Percentiles rank a stretch among this genome's conserved stretches.
phyloP scores from a whole-genome alignment of 2,797 vertebrate genomes.

The Scleropages formosus region DNA sequence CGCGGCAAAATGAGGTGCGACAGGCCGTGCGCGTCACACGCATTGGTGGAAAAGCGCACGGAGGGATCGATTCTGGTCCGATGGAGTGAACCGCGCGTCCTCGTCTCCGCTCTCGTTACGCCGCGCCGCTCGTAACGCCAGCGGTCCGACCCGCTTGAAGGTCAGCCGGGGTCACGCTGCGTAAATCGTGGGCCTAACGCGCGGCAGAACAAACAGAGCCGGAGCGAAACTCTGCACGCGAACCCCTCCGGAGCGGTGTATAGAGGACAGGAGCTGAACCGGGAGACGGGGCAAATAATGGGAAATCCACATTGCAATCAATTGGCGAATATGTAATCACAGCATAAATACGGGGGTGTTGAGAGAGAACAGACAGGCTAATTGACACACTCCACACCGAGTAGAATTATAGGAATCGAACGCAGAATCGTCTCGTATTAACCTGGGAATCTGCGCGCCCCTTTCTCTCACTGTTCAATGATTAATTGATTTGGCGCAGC shows the following conservation, averaged over 20 bases:
- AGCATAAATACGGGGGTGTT: neutral
- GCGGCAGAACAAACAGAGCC: no score
- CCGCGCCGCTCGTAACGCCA: neutral
- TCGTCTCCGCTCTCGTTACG: neutral
- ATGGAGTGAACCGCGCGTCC: neutral
- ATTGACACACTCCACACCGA: neutral
- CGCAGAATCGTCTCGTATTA: conserved; percentile 5
- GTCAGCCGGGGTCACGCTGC: conserved; percentile 11
- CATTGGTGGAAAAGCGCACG: neutral
- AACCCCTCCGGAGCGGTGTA: no score
- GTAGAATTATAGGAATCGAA: conserved; percentile 4
- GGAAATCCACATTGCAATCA: no score
- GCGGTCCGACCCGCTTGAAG: neutral
- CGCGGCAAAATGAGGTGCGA: no score
- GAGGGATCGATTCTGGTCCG: neutral
- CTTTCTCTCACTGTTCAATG: conserved; percentile 80
- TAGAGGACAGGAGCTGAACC: no score
- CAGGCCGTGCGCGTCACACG: no score
- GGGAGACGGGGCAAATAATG: no score
- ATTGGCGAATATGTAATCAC: neutral
- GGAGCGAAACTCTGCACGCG: no score
- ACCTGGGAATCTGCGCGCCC: neutral
- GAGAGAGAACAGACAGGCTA: neutral
- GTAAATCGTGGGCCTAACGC: no score
- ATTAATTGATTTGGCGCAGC: conserved; percentile 81